phyloP scores from a whole-genome alignment of 2,113 vertebrate genomes.

The Lagopus muta region DNA sequence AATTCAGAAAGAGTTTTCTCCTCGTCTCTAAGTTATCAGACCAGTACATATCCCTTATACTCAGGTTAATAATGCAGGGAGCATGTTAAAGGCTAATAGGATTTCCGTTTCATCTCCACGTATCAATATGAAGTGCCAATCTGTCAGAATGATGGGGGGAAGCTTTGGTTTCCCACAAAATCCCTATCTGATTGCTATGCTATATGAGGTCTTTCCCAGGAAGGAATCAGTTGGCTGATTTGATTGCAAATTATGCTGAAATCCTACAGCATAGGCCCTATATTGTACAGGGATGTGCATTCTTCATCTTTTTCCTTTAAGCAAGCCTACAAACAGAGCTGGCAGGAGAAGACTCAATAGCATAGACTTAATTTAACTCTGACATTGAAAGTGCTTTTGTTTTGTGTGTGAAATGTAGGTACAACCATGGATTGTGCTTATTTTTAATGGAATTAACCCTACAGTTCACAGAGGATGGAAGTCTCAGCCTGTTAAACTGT shows the following conservation, averaged over 20 bases:
- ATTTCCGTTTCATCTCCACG: neutral
- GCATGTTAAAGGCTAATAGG: neutral
- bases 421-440: neutral
- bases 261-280: accelerated
- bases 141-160: neutral
- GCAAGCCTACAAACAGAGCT: neutral
- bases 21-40: neutral
- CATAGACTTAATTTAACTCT: neutral
- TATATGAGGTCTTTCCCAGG: accelerated
- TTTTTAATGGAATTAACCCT: neutral
- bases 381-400: neutral
- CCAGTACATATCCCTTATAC: neutral
- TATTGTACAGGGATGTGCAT: no score
- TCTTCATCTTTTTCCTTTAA: neutral
- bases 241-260: neutral
- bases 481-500: neutral
- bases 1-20: neutral
- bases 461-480: neutral
- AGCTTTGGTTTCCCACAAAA: neutral
- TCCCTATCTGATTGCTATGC: accelerated
- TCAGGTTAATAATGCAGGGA: neutral
- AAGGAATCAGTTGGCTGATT: neutral
- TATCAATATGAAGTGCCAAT: neutral
- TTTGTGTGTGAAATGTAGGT: neutral
- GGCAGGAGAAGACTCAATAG: neutral